phyloP scores from a whole-genome alignment of 2,888 invertebrate species.

The Hipparchia sbordonii region DNA sequence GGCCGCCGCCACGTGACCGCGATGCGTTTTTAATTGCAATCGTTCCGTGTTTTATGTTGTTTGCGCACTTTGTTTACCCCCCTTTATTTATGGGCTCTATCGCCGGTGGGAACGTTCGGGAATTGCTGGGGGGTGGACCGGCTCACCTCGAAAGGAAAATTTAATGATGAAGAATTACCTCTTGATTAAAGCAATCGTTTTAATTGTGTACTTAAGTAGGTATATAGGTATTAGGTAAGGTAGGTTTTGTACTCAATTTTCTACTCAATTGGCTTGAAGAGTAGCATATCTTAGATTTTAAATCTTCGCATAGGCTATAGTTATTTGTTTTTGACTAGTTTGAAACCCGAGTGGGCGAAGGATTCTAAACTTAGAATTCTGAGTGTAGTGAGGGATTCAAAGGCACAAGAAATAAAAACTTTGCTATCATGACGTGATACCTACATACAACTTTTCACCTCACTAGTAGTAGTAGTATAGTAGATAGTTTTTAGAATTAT shows the following conservation, averaged over 20 bases:
- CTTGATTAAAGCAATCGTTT: conserved; percentile 30
- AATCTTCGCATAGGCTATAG: not conserved
- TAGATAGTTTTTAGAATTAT: too few species aligned
- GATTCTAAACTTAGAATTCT: too few species aligned
- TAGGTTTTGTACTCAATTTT: too few species aligned
- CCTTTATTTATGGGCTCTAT: conserved; percentile 80
- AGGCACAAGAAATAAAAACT: too few species aligned
- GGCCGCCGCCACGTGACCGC: conserved; percentile 73
- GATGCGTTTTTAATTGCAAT: conserved; percentile 83
- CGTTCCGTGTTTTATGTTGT: conserved; percentile 82
- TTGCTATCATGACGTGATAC: too few species aligned
- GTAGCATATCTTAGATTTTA: too few species aligned
- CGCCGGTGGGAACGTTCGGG: conserved; percentile 71
- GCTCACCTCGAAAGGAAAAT: conserved; percentile 32
- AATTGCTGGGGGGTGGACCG: conserved; percentile 45
- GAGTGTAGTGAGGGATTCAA: too few species aligned
- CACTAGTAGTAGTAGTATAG: too few species aligned
- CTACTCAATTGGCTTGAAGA: too few species aligned
- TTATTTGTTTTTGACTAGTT: too few species aligned
- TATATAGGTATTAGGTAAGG: not conserved
- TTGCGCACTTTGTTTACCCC: conserved; percentile 75
- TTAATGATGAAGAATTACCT: conserved; percentile 37
- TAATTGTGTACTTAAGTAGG: not conserved
- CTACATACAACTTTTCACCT: too few species aligned
- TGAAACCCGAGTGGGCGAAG: too few species aligned